These are phyloP conservation scores for Drosophila sordidapex DNA, from an alignment of 2,888 invertebrate species.

Conservation along the genomic window DNA sequence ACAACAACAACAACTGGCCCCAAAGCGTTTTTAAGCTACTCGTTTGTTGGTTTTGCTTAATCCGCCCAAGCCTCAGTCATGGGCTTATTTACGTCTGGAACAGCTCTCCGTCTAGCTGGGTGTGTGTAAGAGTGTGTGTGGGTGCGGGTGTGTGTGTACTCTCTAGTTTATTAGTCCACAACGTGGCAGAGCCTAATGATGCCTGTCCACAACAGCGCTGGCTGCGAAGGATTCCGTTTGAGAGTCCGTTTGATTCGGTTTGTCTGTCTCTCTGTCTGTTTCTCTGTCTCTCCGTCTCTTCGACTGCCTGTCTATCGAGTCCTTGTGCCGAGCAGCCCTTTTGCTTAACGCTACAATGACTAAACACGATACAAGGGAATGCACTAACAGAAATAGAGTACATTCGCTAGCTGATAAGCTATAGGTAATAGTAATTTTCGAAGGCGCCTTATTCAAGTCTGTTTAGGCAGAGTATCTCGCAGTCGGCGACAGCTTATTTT, in stretches of 20 bases:
- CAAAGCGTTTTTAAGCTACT: constrained; percentile 72
- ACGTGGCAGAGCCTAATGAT: constrained; percentile 62
- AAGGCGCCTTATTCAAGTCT: neutral
- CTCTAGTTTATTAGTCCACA: constrained; percentile 72
- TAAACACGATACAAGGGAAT: constrained; percentile 21
- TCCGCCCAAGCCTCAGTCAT: constrained; percentile 52
- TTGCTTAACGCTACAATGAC: constrained; percentile 66
- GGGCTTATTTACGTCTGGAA: constrained; percentile 61
- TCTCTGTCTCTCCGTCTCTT: constrained; percentile 16
- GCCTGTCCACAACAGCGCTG: constrained; percentile 64
- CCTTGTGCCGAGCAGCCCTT: constrained; percentile 36
- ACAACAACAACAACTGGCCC: constrained; percentile 27
- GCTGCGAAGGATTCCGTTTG: constrained; percentile 34
- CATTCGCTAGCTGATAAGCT: neutral
- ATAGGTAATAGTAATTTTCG: neutral
- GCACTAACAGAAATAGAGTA: neutral
- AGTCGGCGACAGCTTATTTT: constrained; percentile 2
- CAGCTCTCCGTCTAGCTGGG: constrained; percentile 4
- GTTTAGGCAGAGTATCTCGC: neutral
- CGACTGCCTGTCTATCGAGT: neutral
- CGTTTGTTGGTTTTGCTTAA: constrained; percentile 78
- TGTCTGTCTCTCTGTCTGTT: constrained; percentile 19
- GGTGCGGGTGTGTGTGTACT: neutral
- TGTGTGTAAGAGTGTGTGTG: neutral
- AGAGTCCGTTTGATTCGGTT: constrained; percentile 45